Evolutionary conservation across 2,888 invertebrate species (phyloP), one percentile per base, ranked within the genome.

Genomic region (Gymnoscelis rufifasciata): DNA sequence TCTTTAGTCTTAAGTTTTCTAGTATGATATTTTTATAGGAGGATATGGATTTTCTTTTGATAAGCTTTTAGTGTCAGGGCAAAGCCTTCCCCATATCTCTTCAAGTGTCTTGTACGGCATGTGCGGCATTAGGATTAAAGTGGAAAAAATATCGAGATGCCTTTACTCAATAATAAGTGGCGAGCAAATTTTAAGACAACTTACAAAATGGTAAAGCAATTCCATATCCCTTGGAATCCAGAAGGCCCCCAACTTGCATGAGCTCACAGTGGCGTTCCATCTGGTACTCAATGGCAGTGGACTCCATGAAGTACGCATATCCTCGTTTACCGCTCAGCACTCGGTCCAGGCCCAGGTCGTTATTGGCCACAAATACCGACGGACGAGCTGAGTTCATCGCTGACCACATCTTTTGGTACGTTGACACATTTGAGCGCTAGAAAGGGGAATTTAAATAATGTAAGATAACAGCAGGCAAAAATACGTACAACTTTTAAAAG

Each of bases 261-360:
- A 97, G 89, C 37, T 95, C 93, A 69, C 97, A 98, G 64, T 95
- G 91, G 51, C 95, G 90, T 75, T 96, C 94, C 54, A 95, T 90
- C 63, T 93, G 93, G 79, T 98, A 99, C 78, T 99, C 98, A 54
- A 99, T 93, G 1, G 94, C 93, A 0, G 97, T 95, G 4, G 97
- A 97, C 86, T 99, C 99, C 96, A 98, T 98, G 35, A 99, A 89
- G 75, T 94, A 99, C 2, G 99, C 99, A 76, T 97, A 99, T 43
- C 90, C 90, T 40, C 93, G 90, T 74, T 94, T 94, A 30, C 91
- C 92, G 75, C 92, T 93, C 41, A 91, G 66, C 0, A 98, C 98
- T 49, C 95, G 90, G 8, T 96, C 94, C 0, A 97, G 93, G 0
- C 98, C 98, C 66, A 96, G 95, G 33, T 92, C 91, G 71, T 97